These are phyloP conservation scores for Okapia johnstoni DNA, from an alignment of 2,113 vertebrate species.

Conservation along the genomic window DNA sequence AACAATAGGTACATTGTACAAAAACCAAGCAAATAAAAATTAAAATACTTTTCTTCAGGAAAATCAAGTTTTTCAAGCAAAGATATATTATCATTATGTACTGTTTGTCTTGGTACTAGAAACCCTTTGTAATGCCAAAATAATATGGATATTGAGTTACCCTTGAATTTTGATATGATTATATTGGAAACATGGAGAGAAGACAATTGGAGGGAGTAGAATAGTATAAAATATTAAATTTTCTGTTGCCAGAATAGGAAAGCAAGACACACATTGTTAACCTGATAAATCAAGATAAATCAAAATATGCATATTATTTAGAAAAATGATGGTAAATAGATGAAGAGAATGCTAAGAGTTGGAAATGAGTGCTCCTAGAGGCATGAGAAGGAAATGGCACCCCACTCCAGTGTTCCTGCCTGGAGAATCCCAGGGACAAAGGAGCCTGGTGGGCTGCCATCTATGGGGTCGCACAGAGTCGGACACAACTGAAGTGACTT, in stretches of 20 bases:
- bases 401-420: too few species aligned
- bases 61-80: not conserved
- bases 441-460: too few species aligned
- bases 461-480: too few species aligned
- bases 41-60: not conserved
- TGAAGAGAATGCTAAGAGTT: not conserved
- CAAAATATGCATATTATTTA: not conserved
- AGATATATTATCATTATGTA: not conserved
- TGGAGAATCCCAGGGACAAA: too few species aligned
- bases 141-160: not conserved
- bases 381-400: not conserved
- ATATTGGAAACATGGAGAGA: not conserved
- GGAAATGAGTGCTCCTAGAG: not conserved
- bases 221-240: not conserved
- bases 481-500: too few species aligned
- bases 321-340: not conserved
- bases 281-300: not conserved
- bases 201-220: not conserved
- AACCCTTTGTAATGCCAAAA: not conserved
- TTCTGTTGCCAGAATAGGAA: not conserved
- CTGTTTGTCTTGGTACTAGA: not conserved
- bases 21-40: not conserved
- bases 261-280: not conserved
- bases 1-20: not conserved
- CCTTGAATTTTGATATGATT: not conserved